Percentiles rank a stretch among this genome's conserved stretches.
These are phyloP conservation scores for Drosophila robusta DNA, from an alignment of 2,888 invertebrate genomes.

Conservation along the genomic window DNA sequence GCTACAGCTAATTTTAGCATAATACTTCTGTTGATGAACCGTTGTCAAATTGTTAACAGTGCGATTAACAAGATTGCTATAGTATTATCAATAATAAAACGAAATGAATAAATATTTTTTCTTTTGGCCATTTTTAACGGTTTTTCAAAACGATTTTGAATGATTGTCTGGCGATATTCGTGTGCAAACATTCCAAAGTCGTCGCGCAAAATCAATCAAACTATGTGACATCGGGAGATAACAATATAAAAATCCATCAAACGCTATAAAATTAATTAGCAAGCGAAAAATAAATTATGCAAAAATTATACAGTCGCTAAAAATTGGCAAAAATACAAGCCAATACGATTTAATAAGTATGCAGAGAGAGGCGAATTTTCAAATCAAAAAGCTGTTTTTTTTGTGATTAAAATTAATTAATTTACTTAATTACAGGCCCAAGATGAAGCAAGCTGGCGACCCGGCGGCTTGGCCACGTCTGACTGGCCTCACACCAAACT, in stretches of 20 bases:
- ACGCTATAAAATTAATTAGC: slow-evolving; percentile 51
- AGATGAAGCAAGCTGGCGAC: slow-evolving; percentile 17
- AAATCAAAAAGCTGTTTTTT: slow-evolving; percentile 22
- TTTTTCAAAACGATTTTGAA: slow-evolving; percentile 24
- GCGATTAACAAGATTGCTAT: neutral
- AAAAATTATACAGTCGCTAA: slow-evolving; percentile 58
- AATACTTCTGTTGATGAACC: neutral
- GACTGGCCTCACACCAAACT: slow-evolving; percentile 49
- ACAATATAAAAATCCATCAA: slow-evolving; percentile 62
- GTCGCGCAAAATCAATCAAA: slow-evolving; percentile 58
- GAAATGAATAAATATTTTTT: neutral
- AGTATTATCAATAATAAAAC: no score
- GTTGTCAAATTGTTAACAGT: neutral
- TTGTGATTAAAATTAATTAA: slow-evolving; percentile 66
- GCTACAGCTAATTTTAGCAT: neutral
- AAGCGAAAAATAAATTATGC: slow-evolving; percentile 63
- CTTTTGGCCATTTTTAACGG: slow-evolving; percentile 23
- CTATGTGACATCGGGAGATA: slow-evolving; percentile 47
- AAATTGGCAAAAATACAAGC: slow-evolving; percentile 42
- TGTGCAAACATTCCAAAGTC: slow-evolving; percentile 21
- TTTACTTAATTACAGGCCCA: slow-evolving; percentile 69
- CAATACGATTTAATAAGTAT: slow-evolving; percentile 21
- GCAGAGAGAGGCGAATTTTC: slow-evolving; percentile 35
- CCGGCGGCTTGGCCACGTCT: slow-evolving; percentile 3
- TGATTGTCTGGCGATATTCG: slow-evolving; percentile 6